Evolutionary conservation across 92 coral and sea anemone species (phyloP), one percentile per base, ranked within the genome.

Genomic region (Anthopleura xanthogrammica): DNA sequence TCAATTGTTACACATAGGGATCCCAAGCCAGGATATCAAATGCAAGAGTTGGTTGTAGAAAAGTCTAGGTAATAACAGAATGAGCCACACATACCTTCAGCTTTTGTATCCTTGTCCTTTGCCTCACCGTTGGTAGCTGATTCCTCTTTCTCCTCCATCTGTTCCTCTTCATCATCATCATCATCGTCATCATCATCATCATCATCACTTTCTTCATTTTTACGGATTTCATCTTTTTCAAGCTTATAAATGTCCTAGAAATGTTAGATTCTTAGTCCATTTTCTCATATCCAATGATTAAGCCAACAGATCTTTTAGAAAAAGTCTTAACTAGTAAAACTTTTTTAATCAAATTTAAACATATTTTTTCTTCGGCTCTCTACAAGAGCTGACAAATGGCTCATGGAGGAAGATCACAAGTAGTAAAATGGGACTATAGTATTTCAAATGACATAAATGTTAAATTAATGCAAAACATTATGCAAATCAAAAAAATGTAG

Each of bases 101-200:
- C 46, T 1, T 86, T 83, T 0, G 77, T 86, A 1, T 77, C 88
- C 1, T 84, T 86, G 0, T 77, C 88, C 0, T 82, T 90, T 9
- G 75, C 85, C 1, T 80, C 90, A 40, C 41, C 87, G 1, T 82
- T 81, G 11, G 70, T 60, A 5, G 80, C 88, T 0, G 24, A 60
- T 16, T 81, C 68, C 8, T 79, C 88, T 0, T 86, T 81, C 23
- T 77, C 78, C 22, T 75, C 71, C 16, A 19, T 79, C 50, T 79
- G 48, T 0, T 41, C 64, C 2, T 75, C 83, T 56, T 70, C 85
- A 24, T 85, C 81, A 11, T 82, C 74, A 60, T 60, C 75, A 41
- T 70, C 85, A 24, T 85, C 81, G 4, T 82, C 74, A 60, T 60
- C 75, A 41, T 75, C 83, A 36, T 70, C 85, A 24, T 85, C 81